These are phyloP conservation scores for Drosophila sp. DNA, from an alignment of 1,140 invertebrate genomes.

Conservation along the genomic window DNA sequence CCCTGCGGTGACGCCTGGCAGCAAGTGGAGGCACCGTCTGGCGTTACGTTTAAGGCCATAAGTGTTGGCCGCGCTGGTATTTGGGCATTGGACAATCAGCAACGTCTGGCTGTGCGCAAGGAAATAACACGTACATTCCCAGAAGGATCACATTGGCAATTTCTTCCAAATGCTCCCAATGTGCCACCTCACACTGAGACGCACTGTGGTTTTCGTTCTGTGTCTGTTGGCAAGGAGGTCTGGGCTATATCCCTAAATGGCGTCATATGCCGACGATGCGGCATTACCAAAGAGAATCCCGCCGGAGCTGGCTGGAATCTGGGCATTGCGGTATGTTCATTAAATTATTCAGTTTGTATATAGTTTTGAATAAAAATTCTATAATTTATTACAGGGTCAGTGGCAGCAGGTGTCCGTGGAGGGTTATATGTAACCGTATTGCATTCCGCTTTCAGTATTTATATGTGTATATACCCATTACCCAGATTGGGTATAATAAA, in stretches of 20 bases:
- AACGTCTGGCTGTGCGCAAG: constrained; percentile 88
- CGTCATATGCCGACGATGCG: constrained; percentile 89
- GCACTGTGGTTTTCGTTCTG: constrained; percentile 87
- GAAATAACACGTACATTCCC: constrained; percentile 89
- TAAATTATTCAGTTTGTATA: neutral
- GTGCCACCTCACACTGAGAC: constrained; percentile 87
- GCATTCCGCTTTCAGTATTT: constrained; percentile 52
- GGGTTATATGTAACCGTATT: constrained; percentile 67
- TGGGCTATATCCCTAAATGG: constrained; percentile 91
- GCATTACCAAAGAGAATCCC: constrained; percentile 89
- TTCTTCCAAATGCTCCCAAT: constrained; percentile 86
- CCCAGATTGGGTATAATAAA: constrained; percentile 3
- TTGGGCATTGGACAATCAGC: constrained; percentile 88
- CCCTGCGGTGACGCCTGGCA: constrained; percentile 86
- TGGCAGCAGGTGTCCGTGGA: constrained; percentile 81
- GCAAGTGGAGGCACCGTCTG: constrained; percentile 80
- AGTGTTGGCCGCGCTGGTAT: constrained; percentile 89
- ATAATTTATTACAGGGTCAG: constrained; percentile 68
- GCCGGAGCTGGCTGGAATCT: constrained; percentile 91
- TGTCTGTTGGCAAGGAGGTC: constrained; percentile 88
- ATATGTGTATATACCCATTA: constrained; percentile 24
- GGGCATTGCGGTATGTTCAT: constrained; percentile 88
- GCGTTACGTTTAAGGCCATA: constrained; percentile 90
- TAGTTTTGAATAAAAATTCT: too few relatives aligned
- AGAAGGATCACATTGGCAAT: constrained; percentile 91